Percentiles rank a stretch among this genome's conserved stretches.
phyloP scores from a whole-genome alignment of 2,888 invertebrate genomes.

The Blastobasis adustella region DNA sequence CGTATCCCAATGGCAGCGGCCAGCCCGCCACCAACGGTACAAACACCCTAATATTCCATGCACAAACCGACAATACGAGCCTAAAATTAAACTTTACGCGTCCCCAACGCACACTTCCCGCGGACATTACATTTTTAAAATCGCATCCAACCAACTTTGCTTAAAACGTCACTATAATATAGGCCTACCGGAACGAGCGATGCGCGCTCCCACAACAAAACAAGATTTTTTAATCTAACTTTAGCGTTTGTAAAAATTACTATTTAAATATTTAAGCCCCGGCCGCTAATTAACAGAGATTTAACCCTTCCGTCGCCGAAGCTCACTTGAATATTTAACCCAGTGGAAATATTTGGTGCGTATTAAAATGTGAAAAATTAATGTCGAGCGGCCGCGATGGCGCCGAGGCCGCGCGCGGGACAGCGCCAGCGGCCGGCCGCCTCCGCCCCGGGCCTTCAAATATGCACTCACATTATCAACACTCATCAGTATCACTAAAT shows the following conservation, averaged over 20 bases:
- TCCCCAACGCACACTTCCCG: slow-evolving; percentile 55
- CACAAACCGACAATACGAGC: slow-evolving; percentile 56
- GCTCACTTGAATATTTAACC: slow-evolving; percentile 66
- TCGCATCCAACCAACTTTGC: slow-evolving; percentile 46
- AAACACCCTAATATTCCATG: slow-evolving; percentile 58
- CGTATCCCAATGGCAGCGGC: slow-evolving; percentile 8
- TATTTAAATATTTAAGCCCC: slow-evolving; percentile 69
- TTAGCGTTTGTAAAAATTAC: slow-evolving; percentile 75
- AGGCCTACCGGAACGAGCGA: slow-evolving; percentile 58
- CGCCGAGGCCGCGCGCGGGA: slow-evolving; percentile 38
- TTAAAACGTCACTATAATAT: slow-evolving; percentile 35
- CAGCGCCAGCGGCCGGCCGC: slow-evolving; percentile 99
- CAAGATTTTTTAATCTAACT: slow-evolving; percentile 73
- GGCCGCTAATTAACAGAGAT: slow-evolving; percentile 72
- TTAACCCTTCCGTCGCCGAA: slow-evolving; percentile 73
- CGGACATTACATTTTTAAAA: slow-evolving; percentile 69
- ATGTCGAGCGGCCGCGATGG: slow-evolving; percentile 41
- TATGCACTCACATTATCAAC: no score
- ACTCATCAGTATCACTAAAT: no score
- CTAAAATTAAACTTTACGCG: slow-evolving; percentile 60
- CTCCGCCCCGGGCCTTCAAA: slow-evolving; percentile 99
- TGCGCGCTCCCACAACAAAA: slow-evolving; percentile 44
- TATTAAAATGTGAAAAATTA: slow-evolving; percentile 74
- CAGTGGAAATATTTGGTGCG: slow-evolving; percentile 71
- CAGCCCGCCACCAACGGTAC: slow-evolving; percentile 44